Conservation (phyloP, 2,113 vertebrate species). For the Petrocephalus zakoni region DNA sequence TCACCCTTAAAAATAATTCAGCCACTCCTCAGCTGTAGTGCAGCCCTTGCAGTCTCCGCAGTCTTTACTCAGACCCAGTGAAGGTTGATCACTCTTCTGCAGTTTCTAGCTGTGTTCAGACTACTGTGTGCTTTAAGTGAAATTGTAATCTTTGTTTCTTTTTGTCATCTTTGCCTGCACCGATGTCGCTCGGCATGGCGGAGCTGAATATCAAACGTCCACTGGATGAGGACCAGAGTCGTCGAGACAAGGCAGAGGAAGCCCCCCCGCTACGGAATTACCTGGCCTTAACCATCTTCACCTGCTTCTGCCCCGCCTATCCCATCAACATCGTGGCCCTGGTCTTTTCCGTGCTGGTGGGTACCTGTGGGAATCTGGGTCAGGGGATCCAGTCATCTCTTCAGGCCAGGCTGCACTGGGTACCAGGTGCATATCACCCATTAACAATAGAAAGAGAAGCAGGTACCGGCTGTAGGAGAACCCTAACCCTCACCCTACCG, state of each 20-base stretch:
- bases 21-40: conserved; percentile 31
- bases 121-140: background rate
- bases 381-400: background rate
- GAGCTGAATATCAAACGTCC: conserved; percentile 59
- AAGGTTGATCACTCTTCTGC: background rate
- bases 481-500: no score
- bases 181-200: conserved; percentile 58
- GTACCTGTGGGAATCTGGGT: conserved; percentile 32
- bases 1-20: conserved; percentile 38
- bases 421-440: background rate
- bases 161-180: background rate
- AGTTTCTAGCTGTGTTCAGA: background rate
- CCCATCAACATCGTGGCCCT: conserved; percentile 79
- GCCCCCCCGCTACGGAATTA: conserved; percentile 59
- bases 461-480: background rate
- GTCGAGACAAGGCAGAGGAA: conserved; percentile 52
- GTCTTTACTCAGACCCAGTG: background rate
- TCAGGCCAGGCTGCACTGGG: background rate
- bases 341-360: conserved; percentile 77
- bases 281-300: conserved; percentile 71
- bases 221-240: conserved; percentile 60
- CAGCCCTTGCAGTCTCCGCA: conserved; percentile 13
- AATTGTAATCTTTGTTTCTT: background rate
- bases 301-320: conserved; percentile 79
- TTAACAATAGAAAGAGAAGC: background rate